phyloP scores from a whole-genome alignment of 2,888 invertebrate genomes.

The Cerastoderma edule region DNA sequence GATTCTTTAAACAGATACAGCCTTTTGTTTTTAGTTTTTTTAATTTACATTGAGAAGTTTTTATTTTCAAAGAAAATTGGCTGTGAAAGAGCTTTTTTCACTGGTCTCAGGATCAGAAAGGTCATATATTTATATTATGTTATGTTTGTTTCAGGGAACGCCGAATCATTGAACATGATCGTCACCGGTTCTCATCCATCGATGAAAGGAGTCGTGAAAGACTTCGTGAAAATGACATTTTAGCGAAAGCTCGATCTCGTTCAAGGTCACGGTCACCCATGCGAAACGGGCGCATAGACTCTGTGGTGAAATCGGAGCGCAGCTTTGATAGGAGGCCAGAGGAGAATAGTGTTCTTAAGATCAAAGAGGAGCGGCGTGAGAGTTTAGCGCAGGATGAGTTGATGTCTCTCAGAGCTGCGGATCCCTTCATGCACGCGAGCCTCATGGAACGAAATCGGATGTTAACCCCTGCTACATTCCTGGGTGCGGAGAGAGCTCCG shows the following conservation, averaged over 20 bases:
- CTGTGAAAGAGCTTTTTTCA: background rate
- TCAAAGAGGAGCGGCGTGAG: conserved; percentile 75
- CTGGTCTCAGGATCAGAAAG: too few species aligned
- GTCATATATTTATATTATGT: background rate
- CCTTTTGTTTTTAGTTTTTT: too few species aligned
- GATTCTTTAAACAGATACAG: too few species aligned
- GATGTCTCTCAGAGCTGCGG: conserved; percentile 46
- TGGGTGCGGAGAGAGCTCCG: conserved; percentile 66
- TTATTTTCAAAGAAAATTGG: too few species aligned
- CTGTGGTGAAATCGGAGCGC: conserved; percentile 66
- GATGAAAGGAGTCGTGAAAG: conserved; percentile 64
- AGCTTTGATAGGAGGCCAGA: conserved; percentile 68
- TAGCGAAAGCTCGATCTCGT: conserved; percentile 65
- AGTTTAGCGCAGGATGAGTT: conserved; percentile 60
- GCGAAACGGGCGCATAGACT: conserved; percentile 74
- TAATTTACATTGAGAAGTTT: too few species aligned
- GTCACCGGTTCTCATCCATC: conserved; percentile 61
- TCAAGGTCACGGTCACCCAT: conserved; percentile 76
- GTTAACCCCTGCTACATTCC: conserved; percentile 63
- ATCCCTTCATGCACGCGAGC: conserved; percentile 59
- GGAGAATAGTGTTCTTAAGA: conserved; percentile 66
- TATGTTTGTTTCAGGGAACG: conserved; percentile 62
- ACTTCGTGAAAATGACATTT: conserved; percentile 59
- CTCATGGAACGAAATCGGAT: conserved; percentile 73
- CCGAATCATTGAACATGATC: conserved; percentile 57